Percentiles rank a stretch among this genome's conserved stretches.
Conservation (phyloP, 2,888 invertebrate species). For the Gastrophysa polygoni region DNA sequence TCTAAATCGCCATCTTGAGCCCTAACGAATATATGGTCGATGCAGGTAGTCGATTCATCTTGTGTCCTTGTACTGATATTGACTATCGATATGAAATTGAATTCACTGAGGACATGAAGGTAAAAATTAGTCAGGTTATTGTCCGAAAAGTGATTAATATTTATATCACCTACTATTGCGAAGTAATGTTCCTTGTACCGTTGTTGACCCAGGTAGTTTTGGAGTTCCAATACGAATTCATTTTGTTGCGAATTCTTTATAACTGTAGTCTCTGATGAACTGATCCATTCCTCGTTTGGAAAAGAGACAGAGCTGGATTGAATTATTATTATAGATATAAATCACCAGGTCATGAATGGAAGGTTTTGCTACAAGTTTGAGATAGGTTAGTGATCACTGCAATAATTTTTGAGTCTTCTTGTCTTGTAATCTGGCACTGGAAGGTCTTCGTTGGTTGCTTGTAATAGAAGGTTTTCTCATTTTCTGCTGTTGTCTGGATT, state of each 20-base stretch:
- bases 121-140: constrained; percentile 2
- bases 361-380: not conserved
- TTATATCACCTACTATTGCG: not conserved
- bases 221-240: constrained; percentile 5
- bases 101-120: constrained; percentile 1
- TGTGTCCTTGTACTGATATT: constrained; percentile 3
- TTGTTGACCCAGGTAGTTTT: constrained; percentile 6
- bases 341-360: not conserved
- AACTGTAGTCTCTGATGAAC: not conserved
- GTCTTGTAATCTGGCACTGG: constrained; percentile 3
- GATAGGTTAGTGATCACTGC: not conserved
- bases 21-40: constrained; percentile 8
- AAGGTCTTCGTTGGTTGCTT: not conserved
- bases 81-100: constrained; percentile 3
- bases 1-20: not conserved
- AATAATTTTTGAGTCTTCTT: not conserved
- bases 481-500: not conserved
- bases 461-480: constrained; percentile 1
- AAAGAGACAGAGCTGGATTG: too few species aligned
- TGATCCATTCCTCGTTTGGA: constrained; percentile 3
- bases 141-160: not conserved
- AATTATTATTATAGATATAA: not conserved
- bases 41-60: constrained; percentile 2
- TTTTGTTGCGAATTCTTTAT: constrained; percentile 2
- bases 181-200: not conserved